phyloP scores from a whole-genome alignment of 2,797 vertebrate species.

The Micrastur ruficollis region DNA sequence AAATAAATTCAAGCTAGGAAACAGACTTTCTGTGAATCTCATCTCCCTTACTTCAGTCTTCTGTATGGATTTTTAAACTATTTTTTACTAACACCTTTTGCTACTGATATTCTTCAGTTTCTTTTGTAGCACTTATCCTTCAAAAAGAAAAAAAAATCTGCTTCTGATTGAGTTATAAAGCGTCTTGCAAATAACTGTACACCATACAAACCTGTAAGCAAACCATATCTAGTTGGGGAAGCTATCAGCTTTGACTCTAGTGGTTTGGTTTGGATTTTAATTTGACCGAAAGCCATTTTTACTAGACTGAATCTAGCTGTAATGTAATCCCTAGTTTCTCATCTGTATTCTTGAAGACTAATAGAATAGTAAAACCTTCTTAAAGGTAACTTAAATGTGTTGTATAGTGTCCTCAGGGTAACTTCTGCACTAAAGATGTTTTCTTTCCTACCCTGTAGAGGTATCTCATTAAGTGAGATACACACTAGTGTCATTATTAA shows the following conservation, averaged over 20 bases:
- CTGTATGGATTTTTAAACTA: not conserved
- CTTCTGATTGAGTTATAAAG: slow-evolving; percentile 17
- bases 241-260: not conserved
- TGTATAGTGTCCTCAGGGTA: slow-evolving; percentile 72
- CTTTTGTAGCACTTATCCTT: not conserved
- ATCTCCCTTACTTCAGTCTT: not conserved
- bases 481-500: slow-evolving; percentile 78
- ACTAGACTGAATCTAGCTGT: slow-evolving; percentile 54
- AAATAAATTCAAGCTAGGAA: not conserved
- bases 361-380: slow-evolving; percentile 73
- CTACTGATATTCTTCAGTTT: not conserved
- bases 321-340: slow-evolving; percentile 58
- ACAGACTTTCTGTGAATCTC: not conserved
- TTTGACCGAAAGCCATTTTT: slow-evolving; percentile 67
- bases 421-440: slow-evolving; percentile 68
- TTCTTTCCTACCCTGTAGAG: slow-evolving; percentile 70
- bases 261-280: slow-evolving; percentile 60
- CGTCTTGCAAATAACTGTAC: not conserved
- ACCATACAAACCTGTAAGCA: not conserved
- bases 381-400: slow-evolving; percentile 72
- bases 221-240: not conserved
- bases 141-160: not conserved
- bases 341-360: slow-evolving; percentile 71
- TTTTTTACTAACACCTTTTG: not conserved
- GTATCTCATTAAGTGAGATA: slow-evolving; percentile 78